Base-by-base conservation (phyloP, 2,113 vertebrate species). In the Silurus glanis region DNA sequence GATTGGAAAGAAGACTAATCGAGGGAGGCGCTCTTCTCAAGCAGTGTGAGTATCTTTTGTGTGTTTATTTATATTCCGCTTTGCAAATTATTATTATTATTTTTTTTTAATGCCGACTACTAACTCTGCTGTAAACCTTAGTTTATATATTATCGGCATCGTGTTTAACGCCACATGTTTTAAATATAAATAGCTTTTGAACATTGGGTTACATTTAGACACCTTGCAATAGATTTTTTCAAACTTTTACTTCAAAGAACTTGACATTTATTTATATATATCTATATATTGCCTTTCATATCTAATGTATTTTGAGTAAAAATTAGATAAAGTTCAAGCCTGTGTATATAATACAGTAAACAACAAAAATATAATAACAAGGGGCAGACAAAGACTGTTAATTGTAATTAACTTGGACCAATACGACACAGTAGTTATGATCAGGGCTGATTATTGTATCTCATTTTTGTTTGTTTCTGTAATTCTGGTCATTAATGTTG, bases 1-100 rank as follows among this genome's bases (percentile, higher is more conserved):
- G 91, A 99, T 99, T 90, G 97, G 97, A 59, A 99, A 99, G 93
- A 99, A 99, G 93, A 95, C 96, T 0, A 99, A 99, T 83, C 94
- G 98, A 64, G 98, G 98, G 53, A 96, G 98, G 76, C 94, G 98
- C 9, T 97, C 97, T 0, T 98, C 97, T 62, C 97, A 98, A 93
- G 97, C 97, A 81, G 94, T 97, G 98, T 99, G 87, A 95, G 95
- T 94, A 12, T 37, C 37, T 37, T 74, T 87, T 64, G 8, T 47
- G 59, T 72, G 51, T 14, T 76, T n/a, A 19, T 47, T 47, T 21
- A 2, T 69, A n/a, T 37, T 62, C 53, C 14, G 45, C 51, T 23
- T 61, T 83, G 61, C 16, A 21, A 25, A 53, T n/a, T n/a, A n/a
- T n/a, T n/a, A n/a, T n/a, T n/a, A n/a, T 12, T 72, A 49, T 56